Evolutionary conservation across 2,888 invertebrate species (phyloP).

Genomic region (Lutraria lutraria): DNA sequence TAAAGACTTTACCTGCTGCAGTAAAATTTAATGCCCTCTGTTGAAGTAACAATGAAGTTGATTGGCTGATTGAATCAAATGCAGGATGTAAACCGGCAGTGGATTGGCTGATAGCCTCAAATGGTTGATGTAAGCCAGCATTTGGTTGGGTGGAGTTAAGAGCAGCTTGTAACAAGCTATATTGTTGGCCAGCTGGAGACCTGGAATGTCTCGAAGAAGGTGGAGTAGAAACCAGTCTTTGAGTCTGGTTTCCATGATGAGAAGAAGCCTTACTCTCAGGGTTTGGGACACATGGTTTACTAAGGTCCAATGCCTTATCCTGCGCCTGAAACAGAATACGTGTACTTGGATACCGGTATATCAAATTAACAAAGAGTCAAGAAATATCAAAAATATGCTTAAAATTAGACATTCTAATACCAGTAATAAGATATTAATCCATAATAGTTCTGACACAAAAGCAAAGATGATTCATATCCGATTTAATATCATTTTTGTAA

Average conservation of each 20-base stretch:
- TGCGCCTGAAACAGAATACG: slow-evolving; percentile 27
- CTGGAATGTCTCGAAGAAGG: slow-evolving; percentile 46
- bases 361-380: too few relatives aligned
- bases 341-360: too few relatives aligned
- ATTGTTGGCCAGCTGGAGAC: slow-evolving; percentile 49
- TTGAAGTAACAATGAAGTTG: slow-evolving; percentile 33
- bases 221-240: slow-evolving; percentile 35
- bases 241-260: slow-evolving; percentile 53
- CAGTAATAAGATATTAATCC: too few relatives aligned
- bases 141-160: slow-evolving; percentile 64
- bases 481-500: too few relatives aligned
- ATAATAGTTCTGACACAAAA: too few relatives aligned
- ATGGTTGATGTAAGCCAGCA: slow-evolving; percentile 60
- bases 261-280: slow-evolving; percentile 44
- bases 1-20: slow-evolving; percentile 29
- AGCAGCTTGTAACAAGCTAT: slow-evolving; percentile 67
- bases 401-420: too few relatives aligned
- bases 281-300: slow-evolving; percentile 49
- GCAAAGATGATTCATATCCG: too few relatives aligned
- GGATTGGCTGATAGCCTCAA: slow-evolving; percentile 61
- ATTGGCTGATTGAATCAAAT: slow-evolving; percentile 37
- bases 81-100: slow-evolving; percentile 51
- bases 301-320: slow-evolving; percentile 64
- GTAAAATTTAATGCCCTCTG: slow-evolving; percentile 46
- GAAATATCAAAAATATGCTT: too few relatives aligned